Percentiles rank a stretch among this genome's conserved stretches.
phyloP scores from a whole-genome alignment of 2,113 vertebrate species.

The Sander lucioperca region DNA sequence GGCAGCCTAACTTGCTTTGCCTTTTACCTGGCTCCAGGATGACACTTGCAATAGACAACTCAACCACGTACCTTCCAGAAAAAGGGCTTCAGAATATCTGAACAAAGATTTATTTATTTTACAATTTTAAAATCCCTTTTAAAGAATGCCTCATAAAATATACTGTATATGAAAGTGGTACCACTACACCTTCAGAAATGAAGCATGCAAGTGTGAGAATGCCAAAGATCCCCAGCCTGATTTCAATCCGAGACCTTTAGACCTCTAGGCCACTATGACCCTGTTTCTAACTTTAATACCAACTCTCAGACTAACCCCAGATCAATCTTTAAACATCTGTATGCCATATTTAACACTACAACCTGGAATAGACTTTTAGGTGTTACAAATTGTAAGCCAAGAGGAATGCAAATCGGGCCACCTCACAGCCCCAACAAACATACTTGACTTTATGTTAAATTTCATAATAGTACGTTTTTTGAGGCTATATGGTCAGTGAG shows the following conservation, averaged over 20 bases:
- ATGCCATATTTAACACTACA: background rate
- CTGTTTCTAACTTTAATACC: background rate
- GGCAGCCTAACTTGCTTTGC: background rate
- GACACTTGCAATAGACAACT: background rate
- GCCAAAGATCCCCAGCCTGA: slow-evolving; percentile 20
- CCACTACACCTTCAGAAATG: slow-evolving; percentile 20
- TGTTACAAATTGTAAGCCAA: background rate
- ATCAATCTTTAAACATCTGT: background rate
- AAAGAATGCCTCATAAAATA: background rate
- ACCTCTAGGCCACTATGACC: background rate
- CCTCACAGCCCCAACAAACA: background rate
- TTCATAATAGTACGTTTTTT: background rate
- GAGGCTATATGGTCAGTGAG: background rate
- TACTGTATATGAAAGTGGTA: background rate
- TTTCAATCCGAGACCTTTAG: slow-evolving; percentile 12
- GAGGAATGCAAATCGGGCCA: background rate
- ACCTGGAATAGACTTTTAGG: background rate
- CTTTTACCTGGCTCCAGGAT: background rate
- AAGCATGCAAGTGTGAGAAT: background rate
- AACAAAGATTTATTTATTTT: background rate
- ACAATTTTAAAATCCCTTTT: background rate
- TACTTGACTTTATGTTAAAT: background rate
- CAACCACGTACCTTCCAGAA: background rate
- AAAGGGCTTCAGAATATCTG: background rate
- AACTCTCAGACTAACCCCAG: background rate